Base-by-base conservation (phyloP, 2,888 invertebrate genomes). In the Nemotelus pantherinus region DNA sequence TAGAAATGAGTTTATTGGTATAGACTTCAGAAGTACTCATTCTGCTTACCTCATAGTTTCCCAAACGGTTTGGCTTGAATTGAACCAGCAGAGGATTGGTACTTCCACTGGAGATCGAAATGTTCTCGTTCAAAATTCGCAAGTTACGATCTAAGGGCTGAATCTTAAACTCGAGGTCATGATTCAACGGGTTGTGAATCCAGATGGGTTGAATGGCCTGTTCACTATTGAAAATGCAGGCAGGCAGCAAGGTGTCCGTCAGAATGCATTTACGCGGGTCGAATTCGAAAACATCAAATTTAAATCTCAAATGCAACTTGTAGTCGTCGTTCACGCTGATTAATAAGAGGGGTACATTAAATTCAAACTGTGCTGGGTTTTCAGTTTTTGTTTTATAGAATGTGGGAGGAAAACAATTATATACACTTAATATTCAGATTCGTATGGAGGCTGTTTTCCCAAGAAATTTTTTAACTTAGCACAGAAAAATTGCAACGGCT, bases 261-360 rank as follows among this genome's bases (percentile, higher is more conserved):
- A 79, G 10, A n/a, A 80, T 43, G 39, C 77, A 79, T 9, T 67
- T 78, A 2, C 60, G 25, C 10, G 80, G 80, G 77, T 80, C 78
- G 50, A 78, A 77, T 58, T 77, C 78, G 2, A 47, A 60, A 72
- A 80, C 25, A 45, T 78, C 50, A 10, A 78, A 68, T n/a, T 53
- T 0, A 48, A 79, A 79, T 76, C 72, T 53, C 6, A 79, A 9
- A 7, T 67, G 55, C 5, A 79, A 9, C 9, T 45, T 76, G 58
- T 48, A 77, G 1, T 3, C 7, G 9, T 65, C 50, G 44, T 64
- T 45, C 9, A 63, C 43, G 41, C 63, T 63, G 7, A 43, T 10
- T 3, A 57, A 57, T 4, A 10, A 57, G 25, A 57, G 1, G 0
- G 1, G 0, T 25, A 76, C 48, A 5, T 64, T 76, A 25, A 57